Base-by-base conservation (phyloP, 2,113 vertebrate species). In the Pao palembangensis region DNA sequence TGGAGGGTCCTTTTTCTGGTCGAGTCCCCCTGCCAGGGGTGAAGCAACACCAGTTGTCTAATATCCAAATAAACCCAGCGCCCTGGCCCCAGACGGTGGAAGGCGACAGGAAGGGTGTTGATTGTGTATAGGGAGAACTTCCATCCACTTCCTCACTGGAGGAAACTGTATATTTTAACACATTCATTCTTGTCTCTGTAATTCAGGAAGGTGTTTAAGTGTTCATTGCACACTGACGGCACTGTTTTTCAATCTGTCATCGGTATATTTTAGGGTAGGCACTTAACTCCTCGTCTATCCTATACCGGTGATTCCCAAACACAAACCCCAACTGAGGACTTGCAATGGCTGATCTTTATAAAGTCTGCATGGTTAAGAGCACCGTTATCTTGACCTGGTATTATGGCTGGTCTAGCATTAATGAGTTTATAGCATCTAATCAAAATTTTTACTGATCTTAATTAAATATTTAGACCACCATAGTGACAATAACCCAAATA, bases 61-160 rank as follows among this genome's bases (percentile, higher is more conserved):
- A 74, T 38, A 63, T 49, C 18, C 67, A 56, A 62, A 71, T 69
- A 46, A 68, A 80, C 60, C 38, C 47, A 19, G 6, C 13, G 64
- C 64, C 49, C 67, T 74, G 81, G 10, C 19, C 34, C 70, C 18
- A 82, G 81, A 85, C 79, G 61, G 76, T 48, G 75, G 63, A 74
- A 58, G 79, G 82, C 71, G 87, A 84, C 84, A 87, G 87, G 85
- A 88, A 82, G 85, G 85, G 85, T 76, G 85, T 75, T 19, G n/a
- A 67, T 51, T 49, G 41, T 21, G 51, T 3, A 47, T 52, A 81
- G 77, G 81, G 84, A 78, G 76, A 76, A 75, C 78, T 73, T 79
- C 63, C 62, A 69, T 73, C 55, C 77, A 73, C 43, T 82, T 84
- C 81, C 79, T 75, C 47, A 23, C 15, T 51, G 61, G 79, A 77